phyloP scores from a whole-genome alignment of 2,888 invertebrate species.

The Cheilosia pagana region DNA sequence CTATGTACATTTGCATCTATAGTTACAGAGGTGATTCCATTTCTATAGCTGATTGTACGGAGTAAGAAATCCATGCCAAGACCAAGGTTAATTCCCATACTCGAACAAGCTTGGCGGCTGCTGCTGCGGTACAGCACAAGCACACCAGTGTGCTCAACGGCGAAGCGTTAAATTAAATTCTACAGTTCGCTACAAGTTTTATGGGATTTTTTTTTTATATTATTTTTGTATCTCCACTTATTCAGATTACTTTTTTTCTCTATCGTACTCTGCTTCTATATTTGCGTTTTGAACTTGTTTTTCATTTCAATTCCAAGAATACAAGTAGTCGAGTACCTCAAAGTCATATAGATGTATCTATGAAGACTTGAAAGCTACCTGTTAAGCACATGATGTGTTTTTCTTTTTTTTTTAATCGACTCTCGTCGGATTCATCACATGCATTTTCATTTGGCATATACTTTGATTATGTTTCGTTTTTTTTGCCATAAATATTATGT shows the following conservation, averaged over 20 bases:
- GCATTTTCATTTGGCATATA: conserved; percentile 50
- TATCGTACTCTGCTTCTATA: conserved; percentile 28
- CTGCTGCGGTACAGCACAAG: conserved; percentile 46
- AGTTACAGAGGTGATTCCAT: conserved; percentile 48
- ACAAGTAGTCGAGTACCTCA: conserved; percentile 40
- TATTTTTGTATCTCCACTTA: conserved; percentile 24
- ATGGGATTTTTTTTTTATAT: conserved; percentile 16
- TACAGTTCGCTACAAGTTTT: conserved; percentile 63
- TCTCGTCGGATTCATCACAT: conserved; percentile 12
- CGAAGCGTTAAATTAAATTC: conserved; percentile 62
- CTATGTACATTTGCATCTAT: conserved; percentile 48
- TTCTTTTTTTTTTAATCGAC: conserved; percentile 5
- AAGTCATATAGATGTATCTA: conserved; percentile 13
- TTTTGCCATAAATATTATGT: conserved; percentile 49
- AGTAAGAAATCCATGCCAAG: conserved; percentile 74
- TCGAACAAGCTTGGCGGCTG: conserved; percentile 30
- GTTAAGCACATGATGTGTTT: conserved; percentile 13
- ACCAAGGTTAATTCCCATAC: conserved; percentile 74
- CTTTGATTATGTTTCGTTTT: conserved; percentile 41
- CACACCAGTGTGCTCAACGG: conserved; percentile 17
- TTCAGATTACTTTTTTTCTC: conserved; percentile 16
- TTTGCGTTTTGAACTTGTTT: conserved; percentile 67
- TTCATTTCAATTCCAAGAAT: conserved; percentile 64
- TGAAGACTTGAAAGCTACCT: conserved; percentile 27
- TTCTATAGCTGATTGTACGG: conserved; percentile 17